Base-by-base conservation (phyloP, 2,113 vertebrate species). In the Varanus komodoensis region DNA sequence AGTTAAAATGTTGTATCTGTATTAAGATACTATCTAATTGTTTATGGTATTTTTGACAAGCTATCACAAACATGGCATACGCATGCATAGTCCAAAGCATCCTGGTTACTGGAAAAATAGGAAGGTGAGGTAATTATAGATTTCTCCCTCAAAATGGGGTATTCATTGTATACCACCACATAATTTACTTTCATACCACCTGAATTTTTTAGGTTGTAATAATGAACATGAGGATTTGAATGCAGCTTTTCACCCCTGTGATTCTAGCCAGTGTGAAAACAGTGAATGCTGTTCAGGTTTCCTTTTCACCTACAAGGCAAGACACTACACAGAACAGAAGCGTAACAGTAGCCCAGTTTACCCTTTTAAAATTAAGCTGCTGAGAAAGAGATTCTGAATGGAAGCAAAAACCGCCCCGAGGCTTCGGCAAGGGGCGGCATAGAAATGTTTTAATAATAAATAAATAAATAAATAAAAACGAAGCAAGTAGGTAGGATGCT, bases 261-360 rank as follows among this genome's bases (percentile, higher is more conserved):
- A n/a, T 50, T 67, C 15, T 82, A 61, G 44, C 50, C 57, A 79
- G 19, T 50, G 19, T 68, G 61, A 77, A 8, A 29, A 4, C 57
- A 19, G 8, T 92, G 69, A 84, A 57, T 89, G 77, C 82, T 92
- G 73, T 83, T 52, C 27, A 48, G 81, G 82, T 50, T 89, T 79
- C 23, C 23, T 8, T 85, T 95, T 92, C 15, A 64, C 88, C 86
- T 88, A 52, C 69, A 90, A 44, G 23, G 34, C 4, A 7, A 12
- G 68, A 34, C 29, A 17, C 23, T 27, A 32, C 50, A 54, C 50
- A 86, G 64, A 44, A 11, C 8, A 79, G 7, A 23, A 8, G 15
- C 64, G n/a, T 61, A 61, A 87, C 15, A 64, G 23, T 23, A 64
- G 34, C 50, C 54, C 4, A 74, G 4, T 64, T 44, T 44, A n/a